Conservation (phyloP, 2,797 vertebrate genomes). For the Lithobates pipiens region DNA sequence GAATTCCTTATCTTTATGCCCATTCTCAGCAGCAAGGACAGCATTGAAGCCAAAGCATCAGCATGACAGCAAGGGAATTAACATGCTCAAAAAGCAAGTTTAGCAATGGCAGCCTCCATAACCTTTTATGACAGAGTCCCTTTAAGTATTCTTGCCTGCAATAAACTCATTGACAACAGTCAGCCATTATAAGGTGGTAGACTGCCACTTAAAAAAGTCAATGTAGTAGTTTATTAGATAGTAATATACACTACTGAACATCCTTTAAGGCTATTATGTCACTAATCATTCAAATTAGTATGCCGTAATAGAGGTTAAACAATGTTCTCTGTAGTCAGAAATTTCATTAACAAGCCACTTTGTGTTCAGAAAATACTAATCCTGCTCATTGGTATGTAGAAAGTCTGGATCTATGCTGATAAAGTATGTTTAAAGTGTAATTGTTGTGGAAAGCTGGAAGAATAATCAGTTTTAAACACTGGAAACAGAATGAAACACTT, state of each 20-base stretch:
- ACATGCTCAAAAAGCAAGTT: too few species aligned
- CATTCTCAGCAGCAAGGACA: not conserved
- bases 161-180: not conserved
- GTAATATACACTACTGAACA: not conserved
- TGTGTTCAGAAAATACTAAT: slow-evolving; percentile 38
- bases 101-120: not conserved
- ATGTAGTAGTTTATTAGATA: slow-evolving; percentile 9
- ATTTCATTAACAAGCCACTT: slow-evolving; percentile 49
- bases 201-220: not conserved
- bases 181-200: not conserved
- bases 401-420: slow-evolving; percentile 30
- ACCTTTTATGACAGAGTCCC: not conserved
- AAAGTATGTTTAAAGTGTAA: slow-evolving; percentile 51
- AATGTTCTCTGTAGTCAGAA: slow-evolving; percentile 39
- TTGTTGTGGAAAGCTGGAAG: slow-evolving; percentile 22
- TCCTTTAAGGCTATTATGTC: slow-evolving; percentile 6
- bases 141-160: not conserved
- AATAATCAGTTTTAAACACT: slow-evolving; percentile 28
- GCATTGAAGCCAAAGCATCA: not conserved
- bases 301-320: slow-evolving; percentile 40
- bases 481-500: slow-evolving; percentile 25
- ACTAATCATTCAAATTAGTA: slow-evolving; percentile 19
- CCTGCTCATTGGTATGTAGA: slow-evolving; percentile 20
- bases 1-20: not conserved
- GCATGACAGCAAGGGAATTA: too few species aligned